Evolutionary conservation across 30 jellyfish, hydroid and myxozoan genomes (phyloP), one percentile per base, ranked within the genome.

Genomic region (Haliclystus octoradiatus): DNA sequence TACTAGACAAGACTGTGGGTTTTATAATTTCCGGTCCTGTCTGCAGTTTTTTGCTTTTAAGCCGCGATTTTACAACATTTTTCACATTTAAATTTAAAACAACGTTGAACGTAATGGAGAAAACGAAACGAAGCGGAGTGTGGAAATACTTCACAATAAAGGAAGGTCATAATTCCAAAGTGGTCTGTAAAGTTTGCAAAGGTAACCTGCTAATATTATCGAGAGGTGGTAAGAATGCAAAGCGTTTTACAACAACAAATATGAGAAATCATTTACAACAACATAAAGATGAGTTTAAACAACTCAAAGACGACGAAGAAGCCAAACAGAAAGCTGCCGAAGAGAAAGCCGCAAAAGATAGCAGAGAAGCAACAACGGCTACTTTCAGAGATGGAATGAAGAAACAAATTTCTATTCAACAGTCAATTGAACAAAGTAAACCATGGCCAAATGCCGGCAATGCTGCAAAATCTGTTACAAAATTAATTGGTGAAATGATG

Each of bases 401-500:
- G 19, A 40, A 19, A 40, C 80, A 76, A 30, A 19, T 25, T 31
- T 34, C 80, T 13, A 68, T 65, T 13, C 80, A 51, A 2, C 80
- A 73, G 23, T 0, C 74, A 30, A 40, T 65, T 33, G 3, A 52
- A 0, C 63, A 80, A 57, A 53, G 23, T 69, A 66, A 35, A 52
- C 53, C 57, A 47, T 66, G 62, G 90, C 81, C 66, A 62, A 66
- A 52, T 3, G 60, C 34, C 49, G 81, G 66, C 62, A 34, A 14
- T 33, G 70, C 47, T 52, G 60, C 81, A 26, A 66, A 2, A 28
- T 71, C 64, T 26, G 68, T 77, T 30, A 19, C 81, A 0, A 64
- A 31, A 35, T 32, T 66, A 62, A 80, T 40, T 62, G 46, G 64
- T 46, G 57, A 62, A 49, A 80, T 80, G 87, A 70, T 49, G 73